Conservation (phyloP, 2,113 vertebrate species). For the Thermophis baileyi region DNA sequence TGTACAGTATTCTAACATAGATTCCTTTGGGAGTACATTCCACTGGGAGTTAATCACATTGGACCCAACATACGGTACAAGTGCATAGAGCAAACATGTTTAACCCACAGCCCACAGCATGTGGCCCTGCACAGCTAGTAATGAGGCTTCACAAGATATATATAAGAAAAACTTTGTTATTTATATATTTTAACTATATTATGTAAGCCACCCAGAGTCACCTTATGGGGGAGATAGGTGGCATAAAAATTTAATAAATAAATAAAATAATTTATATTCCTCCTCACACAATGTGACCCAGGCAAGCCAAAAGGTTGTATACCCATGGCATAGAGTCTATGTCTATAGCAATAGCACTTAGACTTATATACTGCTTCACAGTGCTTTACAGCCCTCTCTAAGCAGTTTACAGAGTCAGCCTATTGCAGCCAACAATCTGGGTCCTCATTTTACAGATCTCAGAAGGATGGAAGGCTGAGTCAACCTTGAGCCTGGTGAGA, state of each 20-base stretch:
- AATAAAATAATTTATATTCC: neutral
- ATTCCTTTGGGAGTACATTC: neutral
- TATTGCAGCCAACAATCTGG: no score
- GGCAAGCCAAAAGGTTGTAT: neutral
- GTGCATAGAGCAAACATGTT: no score
- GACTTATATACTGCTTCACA: no score
- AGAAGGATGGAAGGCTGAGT: no score
- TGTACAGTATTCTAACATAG: neutral
- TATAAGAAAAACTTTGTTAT: neutral
- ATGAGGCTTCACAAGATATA: no score
- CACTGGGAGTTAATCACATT: neutral
- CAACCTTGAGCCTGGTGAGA: no score
- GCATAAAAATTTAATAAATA: neutral
- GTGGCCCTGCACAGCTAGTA: no score
- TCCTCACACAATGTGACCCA: neutral
- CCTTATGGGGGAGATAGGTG: neutral
- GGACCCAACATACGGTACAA: neutral
- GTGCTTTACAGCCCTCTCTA: no score
- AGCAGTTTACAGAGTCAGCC: no score
- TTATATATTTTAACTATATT: neutral
- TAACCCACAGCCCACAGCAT: no score
- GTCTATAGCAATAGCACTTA: neutral
- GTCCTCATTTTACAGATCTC: no score
- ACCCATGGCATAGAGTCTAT: neutral
- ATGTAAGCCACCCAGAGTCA: neutral